Conservation (phyloP, 2,797 vertebrate genomes). For the Brotogeris chrysoptera region DNA sequence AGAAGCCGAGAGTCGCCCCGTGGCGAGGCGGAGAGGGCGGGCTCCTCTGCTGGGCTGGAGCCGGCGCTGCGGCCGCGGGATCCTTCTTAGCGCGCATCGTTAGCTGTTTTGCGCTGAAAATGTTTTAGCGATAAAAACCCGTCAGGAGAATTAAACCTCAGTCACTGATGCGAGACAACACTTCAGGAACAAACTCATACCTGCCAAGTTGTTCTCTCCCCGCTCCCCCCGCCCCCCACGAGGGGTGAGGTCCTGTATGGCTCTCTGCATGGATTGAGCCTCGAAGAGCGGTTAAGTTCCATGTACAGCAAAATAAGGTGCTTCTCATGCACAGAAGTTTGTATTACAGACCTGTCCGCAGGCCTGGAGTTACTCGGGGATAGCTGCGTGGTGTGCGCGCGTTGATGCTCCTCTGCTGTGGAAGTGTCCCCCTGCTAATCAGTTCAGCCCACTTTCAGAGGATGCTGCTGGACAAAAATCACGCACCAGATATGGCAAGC, state of each 20-base stretch:
- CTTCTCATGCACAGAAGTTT: fast-evolving
- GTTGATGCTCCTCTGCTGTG: fast-evolving
- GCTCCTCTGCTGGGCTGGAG: neutral
- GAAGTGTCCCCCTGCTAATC: neutral
- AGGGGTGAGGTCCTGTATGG: neutral
- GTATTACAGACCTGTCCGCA: fast-evolving
- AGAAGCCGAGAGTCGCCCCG: neutral
- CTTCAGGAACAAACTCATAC: neutral
- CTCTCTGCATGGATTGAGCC: fast-evolving
- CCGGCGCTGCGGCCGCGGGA: no score
- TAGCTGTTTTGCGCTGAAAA: neutral
- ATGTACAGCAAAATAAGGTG: fast-evolving
- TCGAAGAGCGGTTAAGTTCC: neutral
- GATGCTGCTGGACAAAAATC: neutral
- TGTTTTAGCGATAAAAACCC: neutral
- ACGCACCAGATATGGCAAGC: neutral
- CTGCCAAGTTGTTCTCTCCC: neutral
- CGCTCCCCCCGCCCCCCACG: fast-evolving
- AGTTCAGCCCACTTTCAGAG: neutral
- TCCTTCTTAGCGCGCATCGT: fast-evolving
- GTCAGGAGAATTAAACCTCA: fast-evolving
- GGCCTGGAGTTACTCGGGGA: no score
- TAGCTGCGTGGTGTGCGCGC: fast-evolving
- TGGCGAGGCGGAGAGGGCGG: neutral
- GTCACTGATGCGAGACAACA: neutral